Conservation (phyloP, 2,888 invertebrate species). For the Laothoe populi region DNA sequence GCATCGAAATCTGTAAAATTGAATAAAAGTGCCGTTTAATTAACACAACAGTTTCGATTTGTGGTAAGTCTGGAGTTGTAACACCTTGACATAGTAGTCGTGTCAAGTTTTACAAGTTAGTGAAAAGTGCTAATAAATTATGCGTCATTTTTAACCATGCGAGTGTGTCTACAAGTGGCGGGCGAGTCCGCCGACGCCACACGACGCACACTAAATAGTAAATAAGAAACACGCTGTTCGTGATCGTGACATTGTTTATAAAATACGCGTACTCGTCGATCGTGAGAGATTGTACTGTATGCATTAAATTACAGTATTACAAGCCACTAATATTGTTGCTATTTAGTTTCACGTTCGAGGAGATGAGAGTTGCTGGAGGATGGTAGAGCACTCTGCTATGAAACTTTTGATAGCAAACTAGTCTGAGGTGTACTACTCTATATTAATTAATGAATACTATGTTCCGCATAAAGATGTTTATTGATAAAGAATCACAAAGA, state of each 20-base stretch:
- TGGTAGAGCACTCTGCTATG: no score
- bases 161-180: conserved; percentile 22
- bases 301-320: neutral
- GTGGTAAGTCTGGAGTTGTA: conserved; percentile 18
- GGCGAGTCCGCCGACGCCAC: conserved; percentile 5
- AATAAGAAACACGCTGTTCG: conserved; percentile 28
- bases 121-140: conserved; percentile 35
- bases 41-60: neutral
- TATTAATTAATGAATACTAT: no score
- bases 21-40: conserved; percentile 19
- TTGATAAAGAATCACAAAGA: no score
- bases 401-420: no score
- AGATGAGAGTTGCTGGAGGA: no score
- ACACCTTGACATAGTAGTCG: conserved; percentile 33
- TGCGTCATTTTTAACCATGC: conserved; percentile 37
- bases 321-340: no score
- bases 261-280: conserved; percentile 44
- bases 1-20: conserved; percentile 31
- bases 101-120: conserved; percentile 35
- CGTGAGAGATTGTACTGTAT: conserved; percentile 31
- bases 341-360: no score
- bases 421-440: no score
- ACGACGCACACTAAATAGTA: conserved; percentile 34
- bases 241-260: conserved; percentile 51
- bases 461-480: no score